phyloP scores from a whole-genome alignment of 2,888 invertebrate species.

The Tiliacea aurago region DNA sequence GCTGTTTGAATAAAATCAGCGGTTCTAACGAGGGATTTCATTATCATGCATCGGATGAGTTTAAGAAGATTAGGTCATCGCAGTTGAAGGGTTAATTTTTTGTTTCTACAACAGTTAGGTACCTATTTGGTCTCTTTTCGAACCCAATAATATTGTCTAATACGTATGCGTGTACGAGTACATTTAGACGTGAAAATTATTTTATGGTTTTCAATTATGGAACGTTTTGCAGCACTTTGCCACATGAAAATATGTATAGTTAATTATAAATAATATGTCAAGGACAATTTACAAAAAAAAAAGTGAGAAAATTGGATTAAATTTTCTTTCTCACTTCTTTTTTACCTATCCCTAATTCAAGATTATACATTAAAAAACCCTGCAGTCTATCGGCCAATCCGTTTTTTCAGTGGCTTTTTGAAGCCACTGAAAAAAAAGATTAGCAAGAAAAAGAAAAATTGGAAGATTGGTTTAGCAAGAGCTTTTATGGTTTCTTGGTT shows the following conservation, averaged over 20 bases:
- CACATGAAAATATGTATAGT: background rate
- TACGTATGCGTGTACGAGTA: too few species aligned
- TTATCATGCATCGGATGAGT: background rate
- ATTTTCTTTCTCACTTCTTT: too few species aligned
- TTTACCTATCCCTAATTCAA: background rate
- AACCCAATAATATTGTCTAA: background rate
- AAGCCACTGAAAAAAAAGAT: too few species aligned
- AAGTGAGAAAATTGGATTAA: background rate
- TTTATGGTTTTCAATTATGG: too few species aligned
- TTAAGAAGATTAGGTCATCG: background rate
- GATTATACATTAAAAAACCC: background rate
- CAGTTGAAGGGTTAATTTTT: background rate
- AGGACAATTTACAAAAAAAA: background rate
- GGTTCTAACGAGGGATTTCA: background rate
- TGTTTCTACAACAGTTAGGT: background rate
- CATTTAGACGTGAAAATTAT: too few species aligned
- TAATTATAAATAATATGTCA: background rate
- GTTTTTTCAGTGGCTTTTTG: too few species aligned
- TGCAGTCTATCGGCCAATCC: background rate
- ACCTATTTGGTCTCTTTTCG: background rate
- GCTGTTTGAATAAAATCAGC: slow-evolving; percentile 19
- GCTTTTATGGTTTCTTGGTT: too few species aligned
- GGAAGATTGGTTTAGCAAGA: too few species aligned
- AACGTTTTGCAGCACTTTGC: background rate
- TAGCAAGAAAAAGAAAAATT: too few species aligned